A percentile compares a stretch with the other conserved stretches of the same genome.
Evolutionary conservation across 2,797 vertebrate genomes (phyloP).

Genomic region (Bradypodion pumilum): DNA sequence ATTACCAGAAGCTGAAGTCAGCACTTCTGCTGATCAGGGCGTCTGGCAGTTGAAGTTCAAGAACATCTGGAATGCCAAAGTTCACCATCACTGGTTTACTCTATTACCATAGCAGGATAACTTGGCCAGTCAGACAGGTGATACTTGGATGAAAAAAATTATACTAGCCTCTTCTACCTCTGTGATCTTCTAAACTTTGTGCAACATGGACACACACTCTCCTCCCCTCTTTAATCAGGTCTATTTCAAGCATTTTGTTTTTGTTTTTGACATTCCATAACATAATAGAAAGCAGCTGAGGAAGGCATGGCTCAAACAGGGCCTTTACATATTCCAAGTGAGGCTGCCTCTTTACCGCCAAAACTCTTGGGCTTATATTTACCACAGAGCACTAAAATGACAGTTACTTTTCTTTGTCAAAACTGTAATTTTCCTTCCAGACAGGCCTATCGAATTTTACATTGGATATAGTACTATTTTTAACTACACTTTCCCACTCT

Average conservation of each 20-base stretch:
- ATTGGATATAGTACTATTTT: conserved; percentile 29
- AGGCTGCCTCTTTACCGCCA: conserved; percentile 11
- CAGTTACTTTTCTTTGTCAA: conserved; percentile 15
- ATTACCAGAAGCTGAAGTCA: too few relatives aligned
- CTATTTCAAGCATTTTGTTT: neutral
- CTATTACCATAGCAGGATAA: too few relatives aligned
- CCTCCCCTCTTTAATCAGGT: neutral
- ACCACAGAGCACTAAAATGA: conserved; percentile 31
- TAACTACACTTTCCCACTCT: conserved; percentile 3
- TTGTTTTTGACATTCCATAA: neutral
- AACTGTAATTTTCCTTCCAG: conserved; percentile 33
- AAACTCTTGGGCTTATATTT: conserved; percentile 28
- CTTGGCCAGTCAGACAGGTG: too few relatives aligned
- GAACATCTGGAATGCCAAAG: neutral
- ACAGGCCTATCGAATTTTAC: conserved; percentile 21
- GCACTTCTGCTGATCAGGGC: too few relatives aligned
- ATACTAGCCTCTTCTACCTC: neutral
- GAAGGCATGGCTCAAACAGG: conserved; percentile 1
- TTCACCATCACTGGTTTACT: too few relatives aligned
- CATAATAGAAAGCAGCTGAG: conserved; percentile 17
- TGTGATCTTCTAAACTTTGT: neutral
- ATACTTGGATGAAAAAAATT: neutral
- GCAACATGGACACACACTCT: neutral
- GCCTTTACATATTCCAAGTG: conserved; percentile 11
- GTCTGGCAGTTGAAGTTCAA: too few relatives aligned